Evolutionary conservation across 2,797 vertebrate species (phyloP), one percentile per base, ranked within the genome.

Genomic region (Rhodeus uyekii): DNA sequence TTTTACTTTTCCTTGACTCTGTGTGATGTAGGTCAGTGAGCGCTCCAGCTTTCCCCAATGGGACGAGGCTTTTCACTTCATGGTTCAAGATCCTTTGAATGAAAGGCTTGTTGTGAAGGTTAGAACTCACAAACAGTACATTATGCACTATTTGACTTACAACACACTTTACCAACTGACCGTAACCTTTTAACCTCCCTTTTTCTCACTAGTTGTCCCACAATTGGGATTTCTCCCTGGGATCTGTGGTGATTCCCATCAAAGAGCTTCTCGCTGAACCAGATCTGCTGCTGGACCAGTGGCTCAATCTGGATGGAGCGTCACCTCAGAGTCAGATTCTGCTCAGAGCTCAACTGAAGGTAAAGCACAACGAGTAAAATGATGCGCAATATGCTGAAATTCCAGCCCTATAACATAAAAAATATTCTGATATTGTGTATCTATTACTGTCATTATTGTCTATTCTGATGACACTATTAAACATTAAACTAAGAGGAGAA

Each of bases 71-170:
- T 96, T 96, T 90, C 92, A 94, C 89, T 98, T 97, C 89, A 90
- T 92, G 84, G 89, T 98, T 89, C 93, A 80, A 87, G 92, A 95
- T 83, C 97, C 97, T 13, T 91, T 92, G 10, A 77, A 88, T 1
- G 97, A 97, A 69, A 91, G 92, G 1, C 93, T 99, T 86, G 89
- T 96, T 67, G 80, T 96, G 27, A 96, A 97, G 95, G 97, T 99
- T 84, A 55, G 39, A 34, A 44, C 22, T 34, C 55, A 2, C 38
- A 48, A 61, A 22, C 24, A 34, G 36, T 34, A 53, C 34, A 29
- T 68, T 13, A 48, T 34, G 19, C 7, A 14, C 5, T 14, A 19
- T 50, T 50, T 34, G 29, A 22, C 10, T 50, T n/a, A 5, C 9
- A 44, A 18, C n/a, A 22, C 10, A 53, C 29, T 29, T 72, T 13